Conservation (phyloP, 2,797 vertebrate species). For the Sparidentex hasta region DNA sequence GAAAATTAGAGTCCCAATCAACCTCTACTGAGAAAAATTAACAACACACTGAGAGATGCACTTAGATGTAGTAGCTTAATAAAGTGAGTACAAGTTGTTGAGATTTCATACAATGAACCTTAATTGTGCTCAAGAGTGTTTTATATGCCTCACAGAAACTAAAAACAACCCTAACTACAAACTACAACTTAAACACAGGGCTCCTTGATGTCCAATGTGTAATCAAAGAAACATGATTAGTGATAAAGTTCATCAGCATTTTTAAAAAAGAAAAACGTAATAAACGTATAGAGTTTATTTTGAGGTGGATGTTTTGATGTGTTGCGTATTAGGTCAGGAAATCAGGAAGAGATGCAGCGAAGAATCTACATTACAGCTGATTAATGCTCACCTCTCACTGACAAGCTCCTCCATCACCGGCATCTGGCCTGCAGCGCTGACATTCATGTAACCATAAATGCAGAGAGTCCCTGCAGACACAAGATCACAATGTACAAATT, state of each 20-base stretch:
- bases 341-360: constrained; percentile 3
- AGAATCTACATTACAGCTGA: constrained; percentile 9
- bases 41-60: background rate
- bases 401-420: constrained; percentile 81
- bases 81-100: too few relatives aligned
- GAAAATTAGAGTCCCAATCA: too few relatives aligned
- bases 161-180: too few relatives aligned
- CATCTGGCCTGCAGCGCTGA: constrained; percentile 80
- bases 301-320: background rate
- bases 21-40: background rate
- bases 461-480: constrained; percentile 74
- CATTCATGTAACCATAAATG: constrained; percentile 82
- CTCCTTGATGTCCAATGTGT: too few relatives aligned
- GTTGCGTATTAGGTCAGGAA: background rate
- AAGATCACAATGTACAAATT: constrained; percentile 35
- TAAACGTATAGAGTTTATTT: too few relatives aligned
- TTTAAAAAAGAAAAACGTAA: background rate
- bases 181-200: too few relatives aligned
- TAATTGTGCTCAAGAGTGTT: background rate
- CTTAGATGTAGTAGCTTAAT: too few relatives aligned
- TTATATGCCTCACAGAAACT: background rate
- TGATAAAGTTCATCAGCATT: background rate
- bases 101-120: too few relatives aligned
- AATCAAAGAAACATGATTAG: background rate
- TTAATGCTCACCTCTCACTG: constrained; percentile 77